Evolutionary conservation across 2,797 vertebrate species (phyloP), one percentile per base, ranked within the genome.

Genomic region (Ibycter americanus): DNA sequence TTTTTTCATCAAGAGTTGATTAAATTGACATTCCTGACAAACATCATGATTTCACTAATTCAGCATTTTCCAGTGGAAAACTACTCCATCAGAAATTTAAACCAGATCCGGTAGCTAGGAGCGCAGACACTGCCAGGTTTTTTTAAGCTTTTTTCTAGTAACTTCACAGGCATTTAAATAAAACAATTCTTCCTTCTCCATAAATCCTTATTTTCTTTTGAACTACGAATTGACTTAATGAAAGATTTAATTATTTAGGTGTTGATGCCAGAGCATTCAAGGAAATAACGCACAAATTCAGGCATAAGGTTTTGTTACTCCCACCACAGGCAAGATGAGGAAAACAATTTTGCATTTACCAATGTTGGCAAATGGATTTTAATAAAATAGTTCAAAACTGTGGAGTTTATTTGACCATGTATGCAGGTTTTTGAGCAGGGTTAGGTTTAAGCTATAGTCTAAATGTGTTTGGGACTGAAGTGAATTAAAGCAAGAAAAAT

Each of bases 51-150:
- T 95, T 90, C 66, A 61, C 81, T 80, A 77, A 83, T 83, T 92
- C 86, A 87, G 63, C 77, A 38, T 96, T 96, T 94, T 92, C 47
- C 32, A 34, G 44, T 89, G 58, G 66, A 95, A 87, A 83, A 76
- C 46, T 52, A 6, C 65, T 84, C 63, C 52, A 31, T 85, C 44
- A 78, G 90, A 93, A 93, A 83, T 77, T 42, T 71, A 90, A 90
- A 85, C 38, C 55, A 83, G 66, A 76, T 80, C 52, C 7, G 1
- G 63, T 90, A 93, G 38, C 73, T 46, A 4, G 67, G 12, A 80
- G 17, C 46, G 49, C 47, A 92, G 74, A 36, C 79, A 27, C 12
- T 78, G 68, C n/a, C 65, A 65, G 15, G 20, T 31, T 68, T 32
- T 68, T 71, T 63, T 61, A 47, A 38, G 42, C 6, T 78, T 59